Percentiles rank a stretch among this genome's conserved stretches.
phyloP scores from a whole-genome alignment of 1,140 invertebrate genomes.

The Cydia amplana region DNA sequence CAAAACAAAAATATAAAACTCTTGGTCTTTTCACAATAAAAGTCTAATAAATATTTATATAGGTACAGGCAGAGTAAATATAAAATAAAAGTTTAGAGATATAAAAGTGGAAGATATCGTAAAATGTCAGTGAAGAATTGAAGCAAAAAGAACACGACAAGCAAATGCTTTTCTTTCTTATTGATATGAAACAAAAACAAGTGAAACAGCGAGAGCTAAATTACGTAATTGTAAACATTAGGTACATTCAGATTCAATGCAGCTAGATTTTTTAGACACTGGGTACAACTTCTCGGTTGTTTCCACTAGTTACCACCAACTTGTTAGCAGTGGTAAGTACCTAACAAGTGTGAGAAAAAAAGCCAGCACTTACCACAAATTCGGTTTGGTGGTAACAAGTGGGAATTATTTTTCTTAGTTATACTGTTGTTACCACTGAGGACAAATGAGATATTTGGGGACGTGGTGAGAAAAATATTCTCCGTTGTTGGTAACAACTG shows the following conservation, averaged over 20 bases:
- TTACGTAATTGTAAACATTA: neutral
- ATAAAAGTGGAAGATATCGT: constrained; percentile 9
- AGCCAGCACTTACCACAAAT: no score
- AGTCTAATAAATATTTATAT: constrained; percentile 6
- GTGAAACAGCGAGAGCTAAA: neutral
- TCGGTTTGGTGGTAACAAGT: no score
- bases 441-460: no score
- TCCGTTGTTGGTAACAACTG: no score
- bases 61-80: neutral
- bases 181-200: neutral
- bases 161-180: neutral
- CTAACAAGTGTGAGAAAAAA: no score
- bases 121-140: neutral
- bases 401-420: no score
- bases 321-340: no score
- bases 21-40: constrained; percentile 7
- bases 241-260: neutral
- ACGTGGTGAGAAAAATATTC: no score
- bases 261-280: neutral
- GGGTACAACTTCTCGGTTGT: neutral
- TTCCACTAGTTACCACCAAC: no score
- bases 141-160: neutral
- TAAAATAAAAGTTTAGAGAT: neutral
- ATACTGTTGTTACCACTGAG: no score
- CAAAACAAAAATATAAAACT: constrained; percentile 51